phyloP scores from a whole-genome alignment of 2,888 invertebrate genomes.

The Smittia aterrima region DNA sequence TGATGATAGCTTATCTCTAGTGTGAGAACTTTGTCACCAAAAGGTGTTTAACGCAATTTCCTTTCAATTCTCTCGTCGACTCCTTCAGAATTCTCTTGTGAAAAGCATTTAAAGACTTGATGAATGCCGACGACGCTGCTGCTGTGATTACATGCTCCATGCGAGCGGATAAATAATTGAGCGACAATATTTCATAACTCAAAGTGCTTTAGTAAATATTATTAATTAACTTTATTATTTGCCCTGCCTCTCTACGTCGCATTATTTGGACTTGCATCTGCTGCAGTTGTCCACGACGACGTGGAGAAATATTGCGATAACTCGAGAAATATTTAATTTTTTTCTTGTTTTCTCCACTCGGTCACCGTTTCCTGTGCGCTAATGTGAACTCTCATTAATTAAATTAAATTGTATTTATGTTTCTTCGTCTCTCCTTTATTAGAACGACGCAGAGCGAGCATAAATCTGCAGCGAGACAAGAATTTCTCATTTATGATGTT shows the following conservation, averaged over 20 bases:
- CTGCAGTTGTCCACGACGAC: not conserved
- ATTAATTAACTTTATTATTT: constrained; percentile 20
- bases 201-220: constrained; percentile 1
- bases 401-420: constrained; percentile 39
- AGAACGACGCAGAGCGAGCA: constrained; percentile 16
- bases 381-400: constrained; percentile 30
- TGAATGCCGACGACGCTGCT: not conserved
- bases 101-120: constrained; percentile 6
- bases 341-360: not conserved
- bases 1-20: too few species aligned
- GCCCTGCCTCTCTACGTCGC: not conserved
- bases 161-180: constrained; percentile 33
- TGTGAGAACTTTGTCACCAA: not conserved
- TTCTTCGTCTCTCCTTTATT: constrained; percentile 37
- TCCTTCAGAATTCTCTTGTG: too few species aligned
- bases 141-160: constrained; percentile 15
- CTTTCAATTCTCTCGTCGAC: too few species aligned
- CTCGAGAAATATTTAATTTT: not conserved
- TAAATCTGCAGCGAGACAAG: not conserved
- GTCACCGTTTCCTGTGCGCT: not conserved
- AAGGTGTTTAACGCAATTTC: not conserved
- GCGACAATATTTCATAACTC: constrained; percentile 33
- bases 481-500: constrained; percentile 41
- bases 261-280: constrained; percentile 8
- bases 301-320: not conserved